Evolutionary conservation across 1,140 invertebrate genomes (phyloP), one percentile per base, ranked within the genome.

Genomic region (Parapsyche elsis): DNA sequence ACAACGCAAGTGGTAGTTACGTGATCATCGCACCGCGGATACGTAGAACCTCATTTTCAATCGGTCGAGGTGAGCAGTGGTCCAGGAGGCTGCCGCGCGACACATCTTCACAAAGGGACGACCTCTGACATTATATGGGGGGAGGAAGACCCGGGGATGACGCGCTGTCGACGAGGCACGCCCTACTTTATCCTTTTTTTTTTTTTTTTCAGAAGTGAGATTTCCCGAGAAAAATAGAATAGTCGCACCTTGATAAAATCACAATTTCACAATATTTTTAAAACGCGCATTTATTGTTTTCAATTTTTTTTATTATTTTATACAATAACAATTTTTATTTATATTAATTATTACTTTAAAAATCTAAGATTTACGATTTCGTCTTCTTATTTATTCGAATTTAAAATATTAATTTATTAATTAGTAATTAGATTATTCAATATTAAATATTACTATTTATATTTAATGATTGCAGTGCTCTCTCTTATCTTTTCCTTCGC

Each of bases 1-100:
- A 73, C 80, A 64, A 46, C n/a, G 71, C 21, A n/a, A 30, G 64
- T 24, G 19, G n/a, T 19, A 61, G 59, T 24, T 71, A 78, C 70
- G 38, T 70, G 23, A 53, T 49, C 38, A 71, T 53, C 67, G 46
- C 71, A 16, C 24, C 49, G 21, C 16, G 46, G 45, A 78, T 7
- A 44, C 45, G 76, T 46, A 23, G 45, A 78, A 49, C 26, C 38
- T 26, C 24, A 74, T 79, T 26, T 30, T 45, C 38, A 77, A 76
- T 19, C 21, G 26, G 73, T 75, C 44, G 10, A 75, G 46, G 44
- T 75, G 44, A 5, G 44, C 38, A 24, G 45, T 46, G 38, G 71
- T 73, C 71, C 71, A 46, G 14, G n/a, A 38, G 44, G 26, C 73
- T 21, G 44, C 44, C 46, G 10, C 5, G 73, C 24, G 5, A 49